These are phyloP conservation scores for Tinea pellionella DNA, from an alignment of 2,888 invertebrate species.

Conservation along the genomic window DNA sequence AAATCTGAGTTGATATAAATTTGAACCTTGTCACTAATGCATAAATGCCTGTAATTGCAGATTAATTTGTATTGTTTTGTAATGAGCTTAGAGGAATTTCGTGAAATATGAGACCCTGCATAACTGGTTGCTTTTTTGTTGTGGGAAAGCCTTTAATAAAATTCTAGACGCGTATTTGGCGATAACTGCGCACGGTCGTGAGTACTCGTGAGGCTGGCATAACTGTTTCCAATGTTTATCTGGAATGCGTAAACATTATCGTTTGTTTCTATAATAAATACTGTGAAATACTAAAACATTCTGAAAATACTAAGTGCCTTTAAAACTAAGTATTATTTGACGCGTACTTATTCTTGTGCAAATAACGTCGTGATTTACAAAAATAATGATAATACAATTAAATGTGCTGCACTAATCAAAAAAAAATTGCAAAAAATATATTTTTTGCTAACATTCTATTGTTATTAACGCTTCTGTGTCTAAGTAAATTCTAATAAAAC, in stretches of 20 bases:
- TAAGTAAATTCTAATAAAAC: neutral
- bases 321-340: neutral
- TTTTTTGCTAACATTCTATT: neutral
- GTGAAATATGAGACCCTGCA: neutral
- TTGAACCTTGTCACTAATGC: conserved; percentile 3
- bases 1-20: neutral
- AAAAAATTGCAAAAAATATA: neutral
- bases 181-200: neutral
- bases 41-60: neutral
- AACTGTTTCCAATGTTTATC: neutral
- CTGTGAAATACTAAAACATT: neutral
- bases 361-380: no score
- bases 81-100: neutral
- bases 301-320: neutral
- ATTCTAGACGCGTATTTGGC: conserved; percentile 1
- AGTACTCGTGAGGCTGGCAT: neutral
- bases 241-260: neutral
- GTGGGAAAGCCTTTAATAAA: neutral
- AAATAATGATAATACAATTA: no score
- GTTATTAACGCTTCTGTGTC: neutral
- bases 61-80: neutral
- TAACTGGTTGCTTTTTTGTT: neutral
- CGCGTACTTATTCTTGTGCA: no score
- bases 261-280: neutral
- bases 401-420: neutral